These are phyloP conservation scores for Drosophila sp. DNA, from an alignment of 1,140 invertebrate genomes.

Conservation along the genomic window DNA sequence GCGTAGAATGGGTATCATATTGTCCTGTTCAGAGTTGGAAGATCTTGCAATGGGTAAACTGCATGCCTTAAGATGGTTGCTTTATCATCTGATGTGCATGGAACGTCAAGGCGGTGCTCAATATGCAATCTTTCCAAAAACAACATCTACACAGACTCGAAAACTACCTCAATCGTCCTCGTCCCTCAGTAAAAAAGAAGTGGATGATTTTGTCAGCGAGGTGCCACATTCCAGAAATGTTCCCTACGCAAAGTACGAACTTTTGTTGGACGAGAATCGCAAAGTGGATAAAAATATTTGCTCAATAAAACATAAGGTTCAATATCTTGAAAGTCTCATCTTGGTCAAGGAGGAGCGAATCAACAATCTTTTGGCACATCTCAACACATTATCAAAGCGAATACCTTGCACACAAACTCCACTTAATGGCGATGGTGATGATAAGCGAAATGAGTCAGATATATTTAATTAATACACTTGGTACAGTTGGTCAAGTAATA, in stretches of 20 bases:
- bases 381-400: conserved; percentile 8
- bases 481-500: background rate
- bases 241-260: conserved; percentile 84
- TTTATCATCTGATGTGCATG: conserved; percentile 82
- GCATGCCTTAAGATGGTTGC: conserved; percentile 87
- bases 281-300: conserved; percentile 58
- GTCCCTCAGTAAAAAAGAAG: conserved; percentile 54
- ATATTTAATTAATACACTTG: background rate
- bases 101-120: background rate
- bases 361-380: conserved; percentile 82
- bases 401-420: background rate
- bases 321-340: conserved; percentile 86
- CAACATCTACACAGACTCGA: background rate
- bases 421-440: background rate
- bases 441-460: background rate
- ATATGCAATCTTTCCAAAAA: background rate
- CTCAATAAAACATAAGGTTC: conserved; percentile 52
- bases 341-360: conserved; percentile 86
- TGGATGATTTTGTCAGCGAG: background rate
- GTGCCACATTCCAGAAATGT: conserved; percentile 72
- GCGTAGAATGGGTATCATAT: conserved; percentile 87
- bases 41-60: conserved; percentile 85
- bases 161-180: background rate
- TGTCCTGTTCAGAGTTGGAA: conserved; percentile 86
- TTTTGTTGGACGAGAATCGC: conserved; percentile 84